phyloP scores from a whole-genome alignment of 1,140 invertebrate genomes.

The Apis mellifera region Amel_HAv3.1 CM009933.2:1488001-1488500 shows the following conservation, averaged over 20 bases:
- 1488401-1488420: neutral
- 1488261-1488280: neutral
- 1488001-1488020: constrained; percentile 19
- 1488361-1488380: neutral
- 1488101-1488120: neutral
- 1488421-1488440: constrained; percentile 16
- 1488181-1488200: too few relatives aligned
- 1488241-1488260: neutral
- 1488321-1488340: neutral
- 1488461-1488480: constrained; percentile 5
- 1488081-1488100: neutral
- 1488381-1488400: neutral
- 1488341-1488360: neutral
- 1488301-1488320: neutral
- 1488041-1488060: too few relatives aligned
- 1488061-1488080: neutral
- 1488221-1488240: too few relatives aligned
- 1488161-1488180: neutral
- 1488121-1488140: neutral
- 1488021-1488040: neutral
- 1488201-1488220: too few relatives aligned
- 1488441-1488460: neutral
- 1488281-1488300: neutral
- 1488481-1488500: neutral
- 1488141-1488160: neutral